These are phyloP conservation scores for Prosopocoilus inquinatus DNA, from an alignment of 2,888 invertebrate species.

Conservation along the genomic window DNA sequence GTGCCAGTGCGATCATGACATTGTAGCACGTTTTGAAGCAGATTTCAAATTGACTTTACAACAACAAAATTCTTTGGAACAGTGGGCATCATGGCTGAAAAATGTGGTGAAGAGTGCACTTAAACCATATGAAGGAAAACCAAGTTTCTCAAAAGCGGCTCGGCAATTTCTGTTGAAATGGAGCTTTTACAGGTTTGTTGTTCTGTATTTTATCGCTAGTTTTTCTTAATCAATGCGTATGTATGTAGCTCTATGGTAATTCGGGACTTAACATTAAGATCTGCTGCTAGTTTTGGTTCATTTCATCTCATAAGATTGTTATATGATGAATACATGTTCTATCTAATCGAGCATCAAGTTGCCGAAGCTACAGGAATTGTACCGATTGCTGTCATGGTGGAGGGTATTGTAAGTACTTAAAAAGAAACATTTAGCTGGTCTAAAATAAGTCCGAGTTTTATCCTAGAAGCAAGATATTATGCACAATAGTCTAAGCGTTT, in stretches of 20 bases:
- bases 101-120: constrained; percentile 87
- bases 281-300: constrained; percentile 97
- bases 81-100: constrained; percentile 98
- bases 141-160: constrained; percentile 80
- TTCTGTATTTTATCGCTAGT: constrained; percentile 2
- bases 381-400: constrained; percentile 90
- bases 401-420: constrained; percentile 57
- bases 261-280: constrained; percentile 90
- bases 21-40: constrained; percentile 76
- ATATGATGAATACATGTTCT: constrained; percentile 99
- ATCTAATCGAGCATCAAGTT: constrained; percentile 94
- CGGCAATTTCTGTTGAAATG: constrained; percentile 95
- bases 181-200: constrained; percentile 89
- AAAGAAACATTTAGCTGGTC: not conserved
- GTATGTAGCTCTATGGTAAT: constrained; percentile 89
- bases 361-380: constrained; percentile 87
- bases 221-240: constrained; percentile 21
- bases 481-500: constrained; percentile 44
- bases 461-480: constrained; percentile 47
- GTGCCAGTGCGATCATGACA: constrained; percentile 86
- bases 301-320: constrained; percentile 96
- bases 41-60: constrained; percentile 92
- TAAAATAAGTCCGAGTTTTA: constrained; percentile 23
- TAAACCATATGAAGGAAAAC: constrained; percentile 81
- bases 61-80: constrained; percentile 90